phyloP scores from a whole-genome alignment of 2,113 vertebrate species.

The Calyptommatus sinebrachiatus region DNA sequence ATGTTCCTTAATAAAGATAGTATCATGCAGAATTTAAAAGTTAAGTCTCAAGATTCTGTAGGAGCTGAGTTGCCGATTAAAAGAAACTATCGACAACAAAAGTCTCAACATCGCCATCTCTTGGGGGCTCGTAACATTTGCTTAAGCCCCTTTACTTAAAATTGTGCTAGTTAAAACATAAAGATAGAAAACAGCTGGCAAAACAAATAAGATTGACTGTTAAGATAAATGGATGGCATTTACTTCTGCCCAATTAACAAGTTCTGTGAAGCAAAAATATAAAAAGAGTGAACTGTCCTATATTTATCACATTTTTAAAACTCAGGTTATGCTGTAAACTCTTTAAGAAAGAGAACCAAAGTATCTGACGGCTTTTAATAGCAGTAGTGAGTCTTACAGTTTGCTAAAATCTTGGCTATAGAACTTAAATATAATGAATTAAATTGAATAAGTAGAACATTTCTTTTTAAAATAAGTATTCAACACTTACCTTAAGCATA shows the following conservation, averaged over 20 bases:
- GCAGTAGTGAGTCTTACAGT: neutral
- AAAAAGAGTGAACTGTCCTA: rapidly evolving
- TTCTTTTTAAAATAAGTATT: neutral
- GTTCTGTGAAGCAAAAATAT: neutral
- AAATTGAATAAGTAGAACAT: no score
- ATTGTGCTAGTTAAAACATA: neutral
- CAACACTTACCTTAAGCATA: neutral
- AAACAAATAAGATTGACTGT: neutral
- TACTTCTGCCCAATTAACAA: neutral
- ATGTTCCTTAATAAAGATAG: conserved; percentile 19
- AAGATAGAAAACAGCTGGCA: neutral
- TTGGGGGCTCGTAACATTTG: neutral
- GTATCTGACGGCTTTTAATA: neutral
- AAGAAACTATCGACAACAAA: neutral
- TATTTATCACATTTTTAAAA: neutral
- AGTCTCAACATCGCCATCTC: neutral
- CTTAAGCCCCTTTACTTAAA: neutral
- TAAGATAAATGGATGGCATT: neutral
- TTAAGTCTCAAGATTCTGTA: conserved; percentile 1
- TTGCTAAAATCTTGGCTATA: neutral
- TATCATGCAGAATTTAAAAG: conserved; percentile 10
- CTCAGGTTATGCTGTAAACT: neutral
- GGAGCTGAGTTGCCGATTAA: neutral
- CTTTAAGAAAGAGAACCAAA: neutral
- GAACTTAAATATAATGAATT: neutral